Evolutionary conservation across 2,797 vertebrate species (phyloP), one percentile per base, ranked within the genome.

Genomic region (Oryzias sinensis): DNA sequence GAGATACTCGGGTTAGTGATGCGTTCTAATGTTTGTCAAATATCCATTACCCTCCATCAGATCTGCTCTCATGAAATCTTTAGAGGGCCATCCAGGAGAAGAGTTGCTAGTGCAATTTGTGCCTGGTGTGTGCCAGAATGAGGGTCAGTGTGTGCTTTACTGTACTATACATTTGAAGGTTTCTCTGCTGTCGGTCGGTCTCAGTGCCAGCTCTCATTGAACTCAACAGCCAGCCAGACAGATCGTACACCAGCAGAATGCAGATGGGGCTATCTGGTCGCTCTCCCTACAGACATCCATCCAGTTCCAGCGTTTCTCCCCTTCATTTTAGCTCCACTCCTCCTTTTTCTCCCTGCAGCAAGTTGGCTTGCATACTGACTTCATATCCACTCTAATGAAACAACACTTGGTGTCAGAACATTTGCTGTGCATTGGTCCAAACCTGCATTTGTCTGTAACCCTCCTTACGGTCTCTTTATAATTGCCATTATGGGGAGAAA

Each of bases 401-500:
- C 71, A 25, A 63, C 62, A 59, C 69, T 84, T 64, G 62, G 72
- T 80, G 56, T 70, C 59, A n/a, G 65, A 66, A 59, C 67, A 51
- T 70, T 74, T 5, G 47, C 67, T 1, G 43, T 9, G 33, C 57
- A 68, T 15, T 57, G 74, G 76, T 76, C 76, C 65, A 56, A 62
- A 62, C 53, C 74, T 14, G 56, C 76, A 58, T 79, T 82, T 86
- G 81, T 87, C 65, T 79, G 67, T 77, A 83, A 82, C 74, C 69
- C 66, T 76, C 59, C 72, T 76, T 85, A 88, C 86, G 80, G 87
- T 90, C 65, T 60, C 22, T 75, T 80, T 70, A 72, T 81, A 79
- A 89, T 86, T 80, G 67, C 79, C 72, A 3, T 75, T 85, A 80
- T 73, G 49, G 66, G 72, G 62, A 72, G 77, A 81, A 84, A 65